A percentile compares a stretch with the other conserved stretches of the same genome.
Evolutionary conservation across 53 echinoderm and acorn worm genomes (phyloP).

Genomic region (Arbacia lixula): DNA sequence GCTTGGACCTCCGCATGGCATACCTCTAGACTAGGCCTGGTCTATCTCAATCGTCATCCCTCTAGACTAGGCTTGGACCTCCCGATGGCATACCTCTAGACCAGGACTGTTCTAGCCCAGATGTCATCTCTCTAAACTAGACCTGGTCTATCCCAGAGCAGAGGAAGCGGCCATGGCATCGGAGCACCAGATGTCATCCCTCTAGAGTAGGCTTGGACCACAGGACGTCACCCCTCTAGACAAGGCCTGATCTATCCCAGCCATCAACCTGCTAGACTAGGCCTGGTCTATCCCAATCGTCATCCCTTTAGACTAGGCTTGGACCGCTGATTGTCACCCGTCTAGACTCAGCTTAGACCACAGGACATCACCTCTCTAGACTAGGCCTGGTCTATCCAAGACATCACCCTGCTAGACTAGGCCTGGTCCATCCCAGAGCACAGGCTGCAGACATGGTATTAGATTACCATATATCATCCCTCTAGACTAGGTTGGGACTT

Average conservation of each 20-base stretch:
- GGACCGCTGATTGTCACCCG: constrained; percentile 66
- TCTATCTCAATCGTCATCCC: not conserved
- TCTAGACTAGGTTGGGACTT: not conserved
- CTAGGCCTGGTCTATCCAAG: not conserved
- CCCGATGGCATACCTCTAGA: not conserved
- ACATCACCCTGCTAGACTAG: too few species aligned
- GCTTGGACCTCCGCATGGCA: constrained; percentile 62
- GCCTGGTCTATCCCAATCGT: constrained; percentile 54
- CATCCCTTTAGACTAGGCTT: constrained; percentile 59
- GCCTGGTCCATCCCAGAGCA: constrained; percentile 60
- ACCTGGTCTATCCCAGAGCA: constrained; percentile 60
- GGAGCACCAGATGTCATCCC: constrained; percentile 69
- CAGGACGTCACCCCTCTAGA: not conserved
- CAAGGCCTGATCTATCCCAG: not conserved
- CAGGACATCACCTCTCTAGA: not conserved
- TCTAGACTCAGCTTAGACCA: not conserved
- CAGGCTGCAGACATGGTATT: constrained; percentile 65
- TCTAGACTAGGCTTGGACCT: not conserved
- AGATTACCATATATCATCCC: constrained; percentile 67
- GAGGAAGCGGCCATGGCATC: constrained; percentile 65
- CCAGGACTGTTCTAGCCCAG: not conserved
- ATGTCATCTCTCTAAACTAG: not conserved
- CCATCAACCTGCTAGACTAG: too few species aligned
- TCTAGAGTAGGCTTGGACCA: constrained; percentile 3
- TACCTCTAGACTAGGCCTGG: too few species aligned